Percentiles rank a stretch among this genome's conserved stretches.
Conservation (phyloP, 2,113 vertebrate species). For the Dicentrarchus labrax region DNA sequence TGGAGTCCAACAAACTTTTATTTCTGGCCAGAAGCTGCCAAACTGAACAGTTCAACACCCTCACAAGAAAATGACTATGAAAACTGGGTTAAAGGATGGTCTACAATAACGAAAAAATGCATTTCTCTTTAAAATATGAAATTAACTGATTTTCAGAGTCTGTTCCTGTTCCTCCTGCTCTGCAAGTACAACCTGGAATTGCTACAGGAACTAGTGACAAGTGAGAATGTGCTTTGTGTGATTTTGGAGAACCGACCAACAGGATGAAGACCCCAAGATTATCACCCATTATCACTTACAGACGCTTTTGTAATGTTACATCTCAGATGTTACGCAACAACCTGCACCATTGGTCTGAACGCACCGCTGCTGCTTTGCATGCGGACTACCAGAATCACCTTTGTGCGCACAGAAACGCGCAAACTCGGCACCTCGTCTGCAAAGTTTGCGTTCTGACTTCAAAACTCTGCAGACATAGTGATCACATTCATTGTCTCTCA, state of each 20-base stretch:
- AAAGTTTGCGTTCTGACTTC: background rate
- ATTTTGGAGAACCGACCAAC: background rate
- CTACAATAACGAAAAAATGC: background rate
- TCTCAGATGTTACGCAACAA: background rate
- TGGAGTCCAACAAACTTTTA: background rate
- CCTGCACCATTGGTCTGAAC: background rate
- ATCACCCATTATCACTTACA: background rate
- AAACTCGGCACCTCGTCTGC: background rate
- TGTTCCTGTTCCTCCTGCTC: too few species aligned
- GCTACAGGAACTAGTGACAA: too few species aligned
- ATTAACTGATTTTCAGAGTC: too few species aligned
- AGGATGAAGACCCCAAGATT: background rate
- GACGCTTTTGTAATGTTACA: background rate
- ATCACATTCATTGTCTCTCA: rapidly evolving
- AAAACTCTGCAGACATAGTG: rapidly evolving
- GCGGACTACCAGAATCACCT: too few species aligned
- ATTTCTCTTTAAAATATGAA: too few species aligned
- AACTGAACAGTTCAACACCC: background rate
- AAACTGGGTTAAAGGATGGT: background rate
- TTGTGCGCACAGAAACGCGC: background rate
- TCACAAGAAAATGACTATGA: background rate
- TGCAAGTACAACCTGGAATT: too few species aligned
- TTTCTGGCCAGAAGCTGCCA: too few species aligned
- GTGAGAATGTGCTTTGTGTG: too few species aligned
- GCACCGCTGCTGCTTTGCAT: background rate